Conservation (phyloP, 64 coral and sea anemone species). For the Stichodactyla mertensii region DNA sequence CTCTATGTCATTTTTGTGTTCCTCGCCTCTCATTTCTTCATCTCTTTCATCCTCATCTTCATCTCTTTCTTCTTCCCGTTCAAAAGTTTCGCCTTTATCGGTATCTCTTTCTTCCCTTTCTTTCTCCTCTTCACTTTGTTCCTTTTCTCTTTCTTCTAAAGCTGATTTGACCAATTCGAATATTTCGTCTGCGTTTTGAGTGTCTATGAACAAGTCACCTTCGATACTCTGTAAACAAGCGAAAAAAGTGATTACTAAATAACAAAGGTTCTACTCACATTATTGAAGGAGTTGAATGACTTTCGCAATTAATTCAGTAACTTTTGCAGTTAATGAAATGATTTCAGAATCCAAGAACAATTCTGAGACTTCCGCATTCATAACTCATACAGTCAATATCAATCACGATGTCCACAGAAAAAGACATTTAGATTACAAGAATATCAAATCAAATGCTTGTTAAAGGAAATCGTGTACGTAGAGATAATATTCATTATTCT, state of each 20-base stretch:
- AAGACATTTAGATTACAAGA: too few relatives aligned
- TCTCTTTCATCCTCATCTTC: conserved; percentile 6
- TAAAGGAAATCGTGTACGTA: too few relatives aligned
- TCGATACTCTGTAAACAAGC: conserved; percentile 23
- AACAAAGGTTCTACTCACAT: too few relatives aligned
- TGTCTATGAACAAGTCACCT: conserved; percentile 34
- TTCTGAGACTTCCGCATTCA: too few relatives aligned
- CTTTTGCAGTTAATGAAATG: too few relatives aligned
- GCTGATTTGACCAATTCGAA: conserved; percentile 3
- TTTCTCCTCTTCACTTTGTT: neutral
- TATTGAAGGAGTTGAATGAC: too few relatives aligned
- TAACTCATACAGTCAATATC: too few relatives aligned
- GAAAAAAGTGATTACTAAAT: neutral
- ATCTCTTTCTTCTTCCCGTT: neutral
- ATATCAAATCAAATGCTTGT: too few relatives aligned
- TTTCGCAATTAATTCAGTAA: too few relatives aligned
- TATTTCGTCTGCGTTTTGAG: conserved; percentile 45
- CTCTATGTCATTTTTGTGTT: neutral
- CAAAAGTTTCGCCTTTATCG: neutral
- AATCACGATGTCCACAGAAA: too few relatives aligned
- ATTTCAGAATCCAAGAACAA: too few relatives aligned
- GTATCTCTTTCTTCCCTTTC: neutral
- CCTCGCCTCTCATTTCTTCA: neutral
- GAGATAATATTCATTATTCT: too few relatives aligned
- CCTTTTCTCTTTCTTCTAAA: conserved; percentile 30